Evolutionary conservation across 2,797 vertebrate species (phyloP), one percentile per base, ranked within the genome.

Genomic region (Periparus ater): DNA sequence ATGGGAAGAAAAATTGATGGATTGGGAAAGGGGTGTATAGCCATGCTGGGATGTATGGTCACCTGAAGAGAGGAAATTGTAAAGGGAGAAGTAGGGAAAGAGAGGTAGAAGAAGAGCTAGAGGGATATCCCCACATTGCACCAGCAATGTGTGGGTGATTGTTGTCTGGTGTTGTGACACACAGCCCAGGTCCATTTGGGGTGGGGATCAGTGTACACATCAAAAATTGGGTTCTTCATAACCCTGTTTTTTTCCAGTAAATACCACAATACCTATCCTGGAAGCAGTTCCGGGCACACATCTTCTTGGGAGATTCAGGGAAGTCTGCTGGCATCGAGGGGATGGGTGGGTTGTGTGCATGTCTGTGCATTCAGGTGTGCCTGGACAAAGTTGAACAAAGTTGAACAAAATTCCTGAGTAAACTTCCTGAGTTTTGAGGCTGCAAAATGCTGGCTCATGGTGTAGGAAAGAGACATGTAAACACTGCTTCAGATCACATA

Each of bases 341-440:
- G 29, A 19, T 10, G 17, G 20, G 7, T 2, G 7, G 1, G 3
- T 1, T 10, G 22, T 80, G 21, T 25, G 3, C 3, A 0, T 38
- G 27, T 30, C 38, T 21, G 4, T 22, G 29, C 30, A 25, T 30
- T n/a, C 11, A 1, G 17, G 5, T 54, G 26, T 36, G 40, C 25
- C 54, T 48, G 54, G 40, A 54, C 12, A 60, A 40, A 61, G 12
- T 30, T 21, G 25, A 72, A 54, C 12, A 60, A 40, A 61, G 12
- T 30, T 21, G 25, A 72, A 38, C 13, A 25, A 51, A 72, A 13
- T 8, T 66, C 17, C 23, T 29, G n/a, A 29, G 13, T 15, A 29
- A 57, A 87, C 7, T 45, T 58, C 4, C 27, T 6, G 32, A 50
- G 75, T 38, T 66, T 29, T 45, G 23, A 38, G 17, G 20, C 23